Evolutionary conservation across 2,888 invertebrate species (phyloP).

Genomic region (Malthinus flaveolus): DNA sequence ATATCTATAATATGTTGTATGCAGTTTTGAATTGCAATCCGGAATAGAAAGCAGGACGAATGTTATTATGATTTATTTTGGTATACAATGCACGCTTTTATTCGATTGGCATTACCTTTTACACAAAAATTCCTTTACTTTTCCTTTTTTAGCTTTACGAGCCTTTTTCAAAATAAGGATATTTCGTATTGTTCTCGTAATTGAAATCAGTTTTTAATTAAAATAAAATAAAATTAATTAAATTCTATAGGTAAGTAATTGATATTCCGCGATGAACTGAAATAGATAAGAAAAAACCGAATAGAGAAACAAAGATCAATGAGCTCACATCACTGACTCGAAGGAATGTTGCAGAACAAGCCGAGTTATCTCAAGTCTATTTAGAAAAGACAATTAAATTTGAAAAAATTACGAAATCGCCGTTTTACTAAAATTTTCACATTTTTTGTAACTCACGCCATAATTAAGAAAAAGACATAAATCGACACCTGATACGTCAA

Average conservation of each 20-base stretch:
- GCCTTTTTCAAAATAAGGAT: constrained; percentile 36
- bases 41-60: constrained; percentile 37
- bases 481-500: constrained; percentile 13
- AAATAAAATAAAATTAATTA: neutral
- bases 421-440: neutral
- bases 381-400: too few relatives aligned
- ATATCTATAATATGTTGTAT: constrained; percentile 21
- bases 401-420: too few relatives aligned
- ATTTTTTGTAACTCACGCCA: neutral
- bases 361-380: constrained; percentile 1
- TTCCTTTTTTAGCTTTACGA: constrained; percentile 19
- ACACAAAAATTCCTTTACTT: constrained; percentile 10
- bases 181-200: neutral
- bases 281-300: constrained; percentile 34
- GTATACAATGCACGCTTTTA: constrained; percentile 30
- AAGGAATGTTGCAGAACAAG: constrained; percentile 47
- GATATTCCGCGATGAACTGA: constrained; percentile 40
- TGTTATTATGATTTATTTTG: constrained; percentile 35
- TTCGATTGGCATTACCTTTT: constrained; percentile 23
- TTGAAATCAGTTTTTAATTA: too few relatives aligned
- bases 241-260: constrained; percentile 7
- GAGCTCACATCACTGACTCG: constrained; percentile 44
- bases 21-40: constrained; percentile 25
- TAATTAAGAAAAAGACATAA: constrained; percentile 10
- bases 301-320: constrained; percentile 37